Evolutionary conservation across 1,140 invertebrate genomes (phyloP).

Genomic region (Lanistes nyassanus): DNA sequence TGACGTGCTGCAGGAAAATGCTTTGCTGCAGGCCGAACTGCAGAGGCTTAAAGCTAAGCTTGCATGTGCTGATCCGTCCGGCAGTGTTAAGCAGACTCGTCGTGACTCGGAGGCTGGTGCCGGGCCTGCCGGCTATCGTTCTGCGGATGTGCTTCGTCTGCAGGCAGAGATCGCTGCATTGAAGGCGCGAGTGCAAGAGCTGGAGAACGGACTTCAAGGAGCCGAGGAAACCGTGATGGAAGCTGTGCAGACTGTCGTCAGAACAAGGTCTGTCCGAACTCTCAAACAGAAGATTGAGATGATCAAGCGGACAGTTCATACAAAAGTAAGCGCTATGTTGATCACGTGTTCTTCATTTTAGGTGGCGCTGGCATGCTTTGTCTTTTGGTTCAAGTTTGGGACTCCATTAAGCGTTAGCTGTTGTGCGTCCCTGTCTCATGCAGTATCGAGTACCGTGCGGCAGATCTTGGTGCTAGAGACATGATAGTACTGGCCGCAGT

Average conservation of each 20-base stretch:
- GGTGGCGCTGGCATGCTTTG: too few species aligned
- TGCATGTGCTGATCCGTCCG: too few species aligned
- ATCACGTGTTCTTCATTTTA: too few species aligned
- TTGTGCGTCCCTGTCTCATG: too few species aligned
- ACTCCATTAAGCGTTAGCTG: too few species aligned
- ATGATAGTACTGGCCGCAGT: too few species aligned
- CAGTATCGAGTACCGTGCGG: too few species aligned
- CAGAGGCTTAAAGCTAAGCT: slow-evolving; percentile 5
- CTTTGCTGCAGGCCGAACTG: slow-evolving; percentile 6
- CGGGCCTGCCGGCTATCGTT: neutral
- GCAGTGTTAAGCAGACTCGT: too few species aligned
- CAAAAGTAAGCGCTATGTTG: neutral
- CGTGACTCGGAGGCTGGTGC: too few species aligned
- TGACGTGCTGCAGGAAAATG: slow-evolving; percentile 7
- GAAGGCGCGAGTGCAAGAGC: slow-evolving; percentile 29
- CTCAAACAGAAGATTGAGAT: slow-evolving; percentile 23
- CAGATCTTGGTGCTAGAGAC: too few species aligned
- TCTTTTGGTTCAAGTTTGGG: too few species aligned
- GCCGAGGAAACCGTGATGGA: slow-evolving; percentile 35
- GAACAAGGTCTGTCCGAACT: slow-evolving; percentile 16
- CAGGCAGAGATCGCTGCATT: slow-evolving; percentile 27
- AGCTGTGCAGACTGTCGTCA: slow-evolving; percentile 31
- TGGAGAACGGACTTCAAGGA: slow-evolving; percentile 34
- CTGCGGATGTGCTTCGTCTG: neutral
- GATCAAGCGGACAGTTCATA: slow-evolving; percentile 18